Evolutionary conservation across 2,113 vertebrate genomes (phyloP).

Genomic region (Channa maculata): DNA sequence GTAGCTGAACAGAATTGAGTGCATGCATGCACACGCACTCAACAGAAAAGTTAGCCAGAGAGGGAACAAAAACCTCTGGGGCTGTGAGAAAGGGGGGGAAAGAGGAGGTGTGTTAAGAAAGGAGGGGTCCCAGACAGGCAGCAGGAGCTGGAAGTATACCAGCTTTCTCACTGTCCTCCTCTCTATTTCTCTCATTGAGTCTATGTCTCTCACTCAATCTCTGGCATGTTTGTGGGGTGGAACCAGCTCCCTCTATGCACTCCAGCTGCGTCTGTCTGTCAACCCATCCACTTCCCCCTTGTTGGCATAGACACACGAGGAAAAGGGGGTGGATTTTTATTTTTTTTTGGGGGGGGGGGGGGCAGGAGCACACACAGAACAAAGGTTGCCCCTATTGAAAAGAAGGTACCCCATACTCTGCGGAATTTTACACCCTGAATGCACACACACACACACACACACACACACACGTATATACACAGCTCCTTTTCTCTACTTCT

Average conservation of each 20-base stretch:
- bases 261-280: constrained; percentile 78
- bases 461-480: background rate
- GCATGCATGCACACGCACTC: background rate
- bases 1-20: constrained; percentile 21
- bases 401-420: constrained; percentile 64
- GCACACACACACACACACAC: constrained; percentile 26
- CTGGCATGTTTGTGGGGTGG: constrained; percentile 68
- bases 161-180: constrained; percentile 31
- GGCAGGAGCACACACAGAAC: constrained; percentile 63
- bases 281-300: constrained; percentile 63
- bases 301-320: constrained; percentile 62
- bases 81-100: constrained; percentile 34
- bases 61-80: constrained; percentile 73
- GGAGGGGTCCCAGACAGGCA: constrained; percentile 63
- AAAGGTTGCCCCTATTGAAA: constrained; percentile 70
- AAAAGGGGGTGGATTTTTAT: background rate
- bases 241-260: constrained; percentile 62
- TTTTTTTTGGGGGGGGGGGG: constrained; percentile 8
- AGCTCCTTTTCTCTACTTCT: constrained; percentile 61
- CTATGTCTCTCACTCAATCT: constrained; percentile 47
- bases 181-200: constrained; percentile 51
- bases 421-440: constrained; percentile 71
- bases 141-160: constrained; percentile 60
- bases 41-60: constrained; percentile 69
- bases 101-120: constrained; percentile 53